Evolutionary conservation across 2,797 vertebrate species (phyloP).

Genomic region (Hydrophis major): DNA sequence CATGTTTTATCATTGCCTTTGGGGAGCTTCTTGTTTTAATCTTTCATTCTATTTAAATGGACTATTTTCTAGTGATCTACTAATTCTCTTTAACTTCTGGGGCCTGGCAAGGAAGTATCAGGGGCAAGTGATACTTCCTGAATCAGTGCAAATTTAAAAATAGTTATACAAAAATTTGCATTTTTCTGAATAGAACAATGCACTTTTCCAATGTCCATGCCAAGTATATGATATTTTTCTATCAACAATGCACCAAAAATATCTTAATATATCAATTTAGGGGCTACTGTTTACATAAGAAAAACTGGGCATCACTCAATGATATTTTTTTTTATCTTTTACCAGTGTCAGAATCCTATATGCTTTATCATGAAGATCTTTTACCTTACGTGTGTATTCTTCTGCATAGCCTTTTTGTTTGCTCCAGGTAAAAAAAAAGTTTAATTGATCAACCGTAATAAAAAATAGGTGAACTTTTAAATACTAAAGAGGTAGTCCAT

Average conservation of each 20-base stretch:
- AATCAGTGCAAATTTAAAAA: neutral
- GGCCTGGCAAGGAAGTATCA: neutral
- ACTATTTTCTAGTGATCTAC: neutral
- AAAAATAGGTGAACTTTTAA: neutral
- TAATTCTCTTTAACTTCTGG: neutral
- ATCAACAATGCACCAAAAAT: neutral
- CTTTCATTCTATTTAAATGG: neutral
- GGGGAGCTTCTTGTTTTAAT: neutral
- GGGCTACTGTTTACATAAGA: neutral
- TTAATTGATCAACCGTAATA: neutral
- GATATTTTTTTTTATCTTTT: neutral
- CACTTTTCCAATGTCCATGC: neutral
- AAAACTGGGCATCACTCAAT: neutral
- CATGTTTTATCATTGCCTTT: neutral
- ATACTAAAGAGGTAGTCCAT: neutral
- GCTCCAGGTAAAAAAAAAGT: neutral
- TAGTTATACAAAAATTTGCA: neutral
- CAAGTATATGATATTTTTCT: neutral
- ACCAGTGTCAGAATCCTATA: neutral
- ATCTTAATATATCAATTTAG: neutral
- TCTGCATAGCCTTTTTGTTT: neutral
- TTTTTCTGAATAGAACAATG: neutral
- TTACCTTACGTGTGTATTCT: neutral
- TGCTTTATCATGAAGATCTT: neutral
- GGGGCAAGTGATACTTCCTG: neutral